Conservation (phyloP, 2,888 invertebrate species). For the Icerya purchasi region DNA sequence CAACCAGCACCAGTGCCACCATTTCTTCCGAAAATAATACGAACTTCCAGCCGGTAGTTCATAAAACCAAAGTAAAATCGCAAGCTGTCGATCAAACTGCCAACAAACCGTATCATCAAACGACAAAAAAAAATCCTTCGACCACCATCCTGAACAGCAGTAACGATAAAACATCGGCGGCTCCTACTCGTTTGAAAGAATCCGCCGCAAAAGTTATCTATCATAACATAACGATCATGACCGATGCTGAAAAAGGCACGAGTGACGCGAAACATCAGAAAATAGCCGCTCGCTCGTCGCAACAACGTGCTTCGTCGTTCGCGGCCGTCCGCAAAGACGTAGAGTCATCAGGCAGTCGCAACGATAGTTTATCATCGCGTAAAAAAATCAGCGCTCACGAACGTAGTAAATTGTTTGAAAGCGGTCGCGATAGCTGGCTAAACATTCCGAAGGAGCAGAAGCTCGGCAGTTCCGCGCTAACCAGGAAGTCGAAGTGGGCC, state of each 20-base stretch:
- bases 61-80: not conserved
- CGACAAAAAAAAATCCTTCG: not conserved
- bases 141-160: not conserved
- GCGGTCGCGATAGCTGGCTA: slow-evolving; percentile 18
- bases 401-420: slow-evolving; percentile 8
- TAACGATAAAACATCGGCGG: no score
- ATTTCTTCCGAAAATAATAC: not conserved
- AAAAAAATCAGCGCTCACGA: slow-evolving; percentile 2
- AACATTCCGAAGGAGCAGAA: slow-evolving; percentile 17
- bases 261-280: not conserved
- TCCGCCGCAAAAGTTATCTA: slow-evolving; percentile 1
- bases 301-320: no score
- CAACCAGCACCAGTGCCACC: no score
- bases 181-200: no score
- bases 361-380: not conserved
- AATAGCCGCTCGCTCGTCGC: not conserved
- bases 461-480: not conserved
- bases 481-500: not conserved
- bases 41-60: not conserved
- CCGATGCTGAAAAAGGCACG: not conserved
- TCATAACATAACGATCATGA: not conserved
- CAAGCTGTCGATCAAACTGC: not conserved
- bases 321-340: no score
- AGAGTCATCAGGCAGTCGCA: not conserved
- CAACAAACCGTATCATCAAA: not conserved